These are phyloP conservation scores for Cataglyphis albicans DNA, from an alignment of 2,888 invertebrate genomes.

Conservation along the genomic window DNA sequence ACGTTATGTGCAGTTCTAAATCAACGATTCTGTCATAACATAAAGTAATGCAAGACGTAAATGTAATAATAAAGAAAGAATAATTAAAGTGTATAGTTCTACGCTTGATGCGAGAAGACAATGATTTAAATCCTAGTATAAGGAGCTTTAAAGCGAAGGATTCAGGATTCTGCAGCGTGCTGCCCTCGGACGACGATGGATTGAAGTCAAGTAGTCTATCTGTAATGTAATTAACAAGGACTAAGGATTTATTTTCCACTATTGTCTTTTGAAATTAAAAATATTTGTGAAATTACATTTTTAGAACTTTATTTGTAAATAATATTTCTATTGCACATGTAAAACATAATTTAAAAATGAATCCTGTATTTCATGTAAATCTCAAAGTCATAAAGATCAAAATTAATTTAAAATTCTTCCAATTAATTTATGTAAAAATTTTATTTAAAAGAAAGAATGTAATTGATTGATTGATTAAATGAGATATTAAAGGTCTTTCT, in stretches of 20 bases:
- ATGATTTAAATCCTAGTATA: neutral
- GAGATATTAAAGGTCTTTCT: neutral
- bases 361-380: neutral
- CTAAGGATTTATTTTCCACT: neutral
- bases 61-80: neutral
- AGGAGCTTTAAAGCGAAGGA: slow-evolving; percentile 55
- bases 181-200: slow-evolving; percentile 77
- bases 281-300: slow-evolving; percentile 2
- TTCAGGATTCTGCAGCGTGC: slow-evolving; percentile 73
- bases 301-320: neutral
- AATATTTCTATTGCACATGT: neutral
- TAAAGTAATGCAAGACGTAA: neutral
- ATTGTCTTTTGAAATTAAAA: neutral
- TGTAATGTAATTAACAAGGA: slow-evolving; percentile 55
- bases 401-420: neutral
- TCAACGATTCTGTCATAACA: neutral
- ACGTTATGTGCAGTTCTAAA: neutral
- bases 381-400: neutral
- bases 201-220: slow-evolving; percentile 63
- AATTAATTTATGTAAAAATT: neutral
- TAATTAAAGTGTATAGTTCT: neutral
- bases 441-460: neutral
- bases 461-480: neutral
- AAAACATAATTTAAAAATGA: neutral
- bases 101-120: neutral